These are phyloP conservation scores for Drosophila ficusphila DNA, from an alignment of 1,140 invertebrate species.

Conservation along the genomic window DNA sequence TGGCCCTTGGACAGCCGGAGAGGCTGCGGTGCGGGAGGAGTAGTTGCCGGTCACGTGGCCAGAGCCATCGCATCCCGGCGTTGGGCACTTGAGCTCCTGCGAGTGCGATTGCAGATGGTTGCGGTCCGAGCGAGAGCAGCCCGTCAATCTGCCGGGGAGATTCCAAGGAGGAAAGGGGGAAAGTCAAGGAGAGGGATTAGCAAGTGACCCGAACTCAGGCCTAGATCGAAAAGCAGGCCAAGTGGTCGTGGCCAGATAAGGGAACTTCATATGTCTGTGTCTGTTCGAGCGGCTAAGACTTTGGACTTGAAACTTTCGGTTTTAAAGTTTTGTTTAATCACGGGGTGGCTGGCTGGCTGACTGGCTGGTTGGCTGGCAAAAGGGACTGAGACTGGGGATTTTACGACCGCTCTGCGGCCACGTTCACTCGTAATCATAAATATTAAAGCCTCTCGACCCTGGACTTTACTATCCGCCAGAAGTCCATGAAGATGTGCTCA, in stretches of 20 bases:
- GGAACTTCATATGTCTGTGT: not conserved
- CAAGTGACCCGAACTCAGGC: conserved; percentile 1
- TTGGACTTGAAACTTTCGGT: conserved; percentile 43
- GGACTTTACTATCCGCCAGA: not conserved
- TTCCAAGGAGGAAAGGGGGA: not conserved
- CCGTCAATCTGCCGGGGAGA: conserved; percentile 86
- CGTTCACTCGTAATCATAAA: conserved; percentile 62
- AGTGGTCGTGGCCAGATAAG: conserved; percentile 50
- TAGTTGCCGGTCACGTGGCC: conserved; percentile 95
- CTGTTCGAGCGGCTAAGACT: conserved; percentile 14
- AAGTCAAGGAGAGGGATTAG: conserved; percentile 27
- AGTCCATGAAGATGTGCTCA: not conserved
- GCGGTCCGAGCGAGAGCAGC: conserved; percentile 91
- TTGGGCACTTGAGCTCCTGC: conserved; percentile 94
- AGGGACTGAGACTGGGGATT: conserved; percentile 9
- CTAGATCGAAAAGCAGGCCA: not conserved
- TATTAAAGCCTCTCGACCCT: conserved; percentile 59
- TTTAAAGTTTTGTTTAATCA: conserved; percentile 64
- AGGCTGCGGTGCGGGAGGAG: conserved; percentile 94
- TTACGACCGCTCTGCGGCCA: conserved; percentile 63
- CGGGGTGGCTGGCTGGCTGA: too few relatives aligned
- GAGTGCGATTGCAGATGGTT: conserved; percentile 90
- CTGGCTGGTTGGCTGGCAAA: too few relatives aligned
- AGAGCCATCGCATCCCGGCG: conserved; percentile 93
- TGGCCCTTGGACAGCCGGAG: conserved; percentile 93